Evolutionary conservation across 2,888 invertebrate genomes (phyloP), one percentile per base, ranked within the genome.

Genomic region (Iphiclides podalirius): DNA sequence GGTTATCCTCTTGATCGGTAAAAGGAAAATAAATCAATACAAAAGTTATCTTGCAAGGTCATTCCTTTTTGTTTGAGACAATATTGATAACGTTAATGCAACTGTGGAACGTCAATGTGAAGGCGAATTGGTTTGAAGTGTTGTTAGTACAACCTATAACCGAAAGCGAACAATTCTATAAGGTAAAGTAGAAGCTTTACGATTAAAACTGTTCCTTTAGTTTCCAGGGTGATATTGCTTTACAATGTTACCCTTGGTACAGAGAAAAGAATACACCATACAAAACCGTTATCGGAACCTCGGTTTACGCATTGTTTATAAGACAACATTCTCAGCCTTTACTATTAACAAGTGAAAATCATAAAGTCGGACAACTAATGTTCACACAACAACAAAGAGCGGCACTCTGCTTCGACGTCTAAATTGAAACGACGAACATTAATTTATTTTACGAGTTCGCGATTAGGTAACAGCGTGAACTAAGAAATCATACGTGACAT

Each of bases 1-100:
- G 36, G 37, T 43, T 47, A 51, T 53, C 38, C 38, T 42, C 20
- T 7, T 14, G 37, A 53, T 48, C 45, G 42, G 45, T 45, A 41
- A 53, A 42, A 47, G 47, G 51, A 51, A 50, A 51, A 50, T 34
- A 31, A 31, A 31, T 31, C 31, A 31, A 20, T 39, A 16, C 11
- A 17, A 40, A 40, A 35, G 6, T 34, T 40, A 40, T 40, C 6
- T 7, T 9, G 4, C 40, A 40, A 40, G 34, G 40, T 28, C 35
- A 8, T 16, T 35, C 20, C n/a, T 35, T 44, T 23, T 39, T n/a
- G 31, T 11, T n/a, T 11, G 11, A n/a, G 4, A 14, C 14, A 17
- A 28, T n/a, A n/a, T n/a, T n/a, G n/a, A n/a, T n/a, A n/a, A n/a
- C n/a, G n/a, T n/a, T n/a, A n/a, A n/a, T n/a, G n/a, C n/a, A n/a